phyloP scores from a whole-genome alignment of 2,113 vertebrate species.

The Porphyrio hochstetteri region DNA sequence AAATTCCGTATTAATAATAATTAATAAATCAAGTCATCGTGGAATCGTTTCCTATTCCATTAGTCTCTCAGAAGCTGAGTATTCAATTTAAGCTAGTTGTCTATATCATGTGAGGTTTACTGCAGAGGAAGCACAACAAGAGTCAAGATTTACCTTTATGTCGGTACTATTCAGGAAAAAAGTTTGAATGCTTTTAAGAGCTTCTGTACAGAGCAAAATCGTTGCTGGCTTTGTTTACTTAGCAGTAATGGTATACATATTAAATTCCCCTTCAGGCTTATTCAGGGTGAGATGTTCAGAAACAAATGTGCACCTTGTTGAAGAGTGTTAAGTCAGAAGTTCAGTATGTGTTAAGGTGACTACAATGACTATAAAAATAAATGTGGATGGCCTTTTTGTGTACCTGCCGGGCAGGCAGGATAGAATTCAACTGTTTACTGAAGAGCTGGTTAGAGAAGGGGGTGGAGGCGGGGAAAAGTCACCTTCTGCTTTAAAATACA shows the following conservation, averaged over 20 bases:
- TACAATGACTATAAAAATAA: slow-evolving; percentile 33
- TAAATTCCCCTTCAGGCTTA: slow-evolving; percentile 12
- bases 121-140: not conserved
- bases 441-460: not conserved
- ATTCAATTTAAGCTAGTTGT: not conserved
- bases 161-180: not conserved
- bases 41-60: slow-evolving; percentile 2
- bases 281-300: not conserved
- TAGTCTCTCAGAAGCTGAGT: not conserved
- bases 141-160: not conserved
- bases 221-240: not conserved
- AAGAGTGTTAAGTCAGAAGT: slow-evolving; percentile 15
- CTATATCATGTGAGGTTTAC: not conserved
- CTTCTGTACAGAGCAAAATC: not conserved
- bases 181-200: not conserved
- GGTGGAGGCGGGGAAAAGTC: slow-evolving; percentile 4
- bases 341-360: not conserved
- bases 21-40: not conserved
- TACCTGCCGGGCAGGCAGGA: not conserved
- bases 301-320: slow-evolving; percentile 23
- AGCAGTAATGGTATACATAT: not conserved
- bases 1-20: not conserved
- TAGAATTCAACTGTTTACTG: slow-evolving; percentile 1
- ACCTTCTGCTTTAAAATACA: slow-evolving; percentile 59
- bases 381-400: not conserved